Conservation (phyloP, 2,113 vertebrate species). For the Poecile atricapillus region DNA sequence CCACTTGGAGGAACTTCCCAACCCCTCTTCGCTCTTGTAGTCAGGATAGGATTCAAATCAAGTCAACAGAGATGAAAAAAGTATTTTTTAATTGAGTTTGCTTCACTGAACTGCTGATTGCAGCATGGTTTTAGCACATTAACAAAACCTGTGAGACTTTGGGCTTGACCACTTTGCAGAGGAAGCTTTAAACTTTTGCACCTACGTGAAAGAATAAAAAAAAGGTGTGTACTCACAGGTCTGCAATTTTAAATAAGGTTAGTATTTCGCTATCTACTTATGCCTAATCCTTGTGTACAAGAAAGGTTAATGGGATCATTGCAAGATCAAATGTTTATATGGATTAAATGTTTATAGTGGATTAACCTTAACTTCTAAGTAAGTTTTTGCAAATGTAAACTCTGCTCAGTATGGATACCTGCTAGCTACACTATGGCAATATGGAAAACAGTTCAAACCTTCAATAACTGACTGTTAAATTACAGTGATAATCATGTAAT, state of each 20-base stretch:
- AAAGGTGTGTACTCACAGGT: neutral
- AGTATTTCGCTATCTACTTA: constrained; percentile 14
- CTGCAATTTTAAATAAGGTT: constrained; percentile 7
- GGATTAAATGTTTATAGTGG: too few relatives aligned
- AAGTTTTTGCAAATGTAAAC: constrained; percentile 9
- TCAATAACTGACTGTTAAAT: constrained; percentile 45
- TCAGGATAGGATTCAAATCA: neutral
- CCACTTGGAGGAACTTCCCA: neutral
- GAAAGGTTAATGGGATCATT: constrained; percentile 65
- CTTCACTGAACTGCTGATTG: neutral
- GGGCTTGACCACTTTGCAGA: neutral
- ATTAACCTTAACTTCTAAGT: constrained; percentile 59
- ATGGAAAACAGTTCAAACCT: constrained; percentile 28
- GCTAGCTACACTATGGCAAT: neutral
- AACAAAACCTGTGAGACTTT: neutral
- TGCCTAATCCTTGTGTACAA: neutral
- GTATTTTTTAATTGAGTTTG: neutral
- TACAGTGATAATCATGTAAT: constrained; percentile 9
- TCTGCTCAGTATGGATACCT: neutral
- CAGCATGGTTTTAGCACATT: neutral
- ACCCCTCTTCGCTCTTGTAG: neutral
- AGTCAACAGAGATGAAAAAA: neutral
- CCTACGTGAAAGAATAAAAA: neutral
- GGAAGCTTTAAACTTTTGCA: neutral
- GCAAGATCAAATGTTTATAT: constrained; percentile 53